Conservation (phyloP, 2,797 vertebrate species). For the Mormyrops attenuatus region DNA sequence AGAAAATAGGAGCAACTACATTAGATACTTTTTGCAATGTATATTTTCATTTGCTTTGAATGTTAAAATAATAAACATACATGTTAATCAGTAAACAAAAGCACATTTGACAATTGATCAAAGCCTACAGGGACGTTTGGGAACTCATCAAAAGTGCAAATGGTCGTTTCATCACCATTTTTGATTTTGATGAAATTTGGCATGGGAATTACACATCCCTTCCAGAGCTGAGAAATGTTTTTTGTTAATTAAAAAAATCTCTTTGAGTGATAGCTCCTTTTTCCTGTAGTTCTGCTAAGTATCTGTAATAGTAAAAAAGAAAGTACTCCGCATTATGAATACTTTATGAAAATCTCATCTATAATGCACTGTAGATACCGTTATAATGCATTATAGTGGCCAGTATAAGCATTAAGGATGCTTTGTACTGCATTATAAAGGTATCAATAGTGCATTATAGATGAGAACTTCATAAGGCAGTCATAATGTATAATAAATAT, state of each 20-base stretch:
- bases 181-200: neutral
- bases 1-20: neutral
- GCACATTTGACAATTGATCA: neutral
- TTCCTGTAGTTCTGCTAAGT: neutral
- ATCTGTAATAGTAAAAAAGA: neutral
- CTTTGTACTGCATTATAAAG: neutral
- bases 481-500: neutral
- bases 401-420: neutral
- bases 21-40: neutral
- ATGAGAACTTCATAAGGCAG: neutral
- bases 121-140: neutral
- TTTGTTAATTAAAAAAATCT: neutral
- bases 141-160: neutral
- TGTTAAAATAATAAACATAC: neutral
- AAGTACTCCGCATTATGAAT: neutral
- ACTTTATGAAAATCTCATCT: neutral
- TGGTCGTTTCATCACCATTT: neutral
- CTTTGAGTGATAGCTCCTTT: neutral
- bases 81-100: neutral
- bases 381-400: neutral
- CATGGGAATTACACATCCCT: neutral
- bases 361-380: neutral
- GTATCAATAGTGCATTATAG: neutral
- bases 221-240: neutral
- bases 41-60: neutral